Base-by-base conservation (phyloP, 1,140 invertebrate genomes). In the Cydia amplana region DNA sequence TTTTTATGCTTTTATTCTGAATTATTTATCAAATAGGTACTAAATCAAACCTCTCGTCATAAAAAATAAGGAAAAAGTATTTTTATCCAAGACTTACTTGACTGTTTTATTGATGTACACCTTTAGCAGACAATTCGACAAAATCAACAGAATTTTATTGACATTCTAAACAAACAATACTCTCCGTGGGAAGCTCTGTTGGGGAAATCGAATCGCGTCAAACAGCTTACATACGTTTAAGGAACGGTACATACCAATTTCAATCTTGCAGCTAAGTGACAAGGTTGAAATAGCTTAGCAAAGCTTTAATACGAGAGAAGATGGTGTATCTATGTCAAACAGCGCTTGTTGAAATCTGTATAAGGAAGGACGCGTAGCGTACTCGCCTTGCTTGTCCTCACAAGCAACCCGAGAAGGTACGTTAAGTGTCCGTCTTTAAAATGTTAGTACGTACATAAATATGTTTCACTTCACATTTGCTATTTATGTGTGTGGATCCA, bases 291-390 rank as follows among this genome's bases (percentile, higher is more conserved):
- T 9, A 5, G 55, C 7, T 16, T 49, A 49, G 46, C 46, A 49
- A 16, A 14, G 20, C 55, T 60, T 9, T 20, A 16, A 60, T 12
- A n/a, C 18, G 9, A 20, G 14, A 63, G 5, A 20, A 63, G 55
- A 63, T 63, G 55, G 55, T 18, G 55, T 63, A 63, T 63, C 18
- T 63, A 63, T 23, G 55, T 63, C 55, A 63, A 6, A 63, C 18
- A 63, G 2, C 18, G 63, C 63, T 64, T 64, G 63, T 64, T 28
- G 10, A 25, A 25, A 40, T 40, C 36, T 40, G 25, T 18, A 12
- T 64, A 64, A 64, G 63, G 63, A 12, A 23, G 23, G 12, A 25
- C 20, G 23, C 12, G 25, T 64, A 28, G 25, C 63, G 63, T 49
- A 16, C 16, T 49, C 14, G 12, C 3, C 16, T 16, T 49, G 16